These are phyloP conservation scores for Gadus chalcogrammus DNA, from an alignment of 2,113 vertebrate species.

Conservation along the genomic window DNA sequence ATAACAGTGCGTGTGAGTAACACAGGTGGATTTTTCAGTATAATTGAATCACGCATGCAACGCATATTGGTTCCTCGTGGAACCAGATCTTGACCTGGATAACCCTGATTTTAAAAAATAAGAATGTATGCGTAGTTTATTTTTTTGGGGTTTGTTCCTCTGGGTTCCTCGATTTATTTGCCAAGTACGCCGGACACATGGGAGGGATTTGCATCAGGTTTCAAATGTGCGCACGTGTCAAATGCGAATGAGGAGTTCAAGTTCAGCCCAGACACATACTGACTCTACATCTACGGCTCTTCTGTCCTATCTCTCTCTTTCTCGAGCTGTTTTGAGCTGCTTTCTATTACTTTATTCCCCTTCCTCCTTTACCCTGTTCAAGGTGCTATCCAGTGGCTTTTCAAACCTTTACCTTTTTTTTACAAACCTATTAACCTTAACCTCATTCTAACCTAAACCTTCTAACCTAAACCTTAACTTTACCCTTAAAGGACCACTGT, in stretches of 20 bases:
- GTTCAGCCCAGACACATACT: neutral
- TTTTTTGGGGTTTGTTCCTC: neutral
- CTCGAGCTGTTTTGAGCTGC: conserved; percentile 2
- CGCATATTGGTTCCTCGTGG: neutral
- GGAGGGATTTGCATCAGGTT: no score
- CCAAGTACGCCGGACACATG: no score
- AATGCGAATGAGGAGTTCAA: no score
- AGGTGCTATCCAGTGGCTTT: conserved; percentile 35
- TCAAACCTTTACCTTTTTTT: conserved; percentile 69
- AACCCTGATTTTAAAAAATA: neutral
- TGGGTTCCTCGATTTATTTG: no score
- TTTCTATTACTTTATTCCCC: neutral
- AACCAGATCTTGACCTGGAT: neutral
- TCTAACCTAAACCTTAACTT: conserved; percentile 69
- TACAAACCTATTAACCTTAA: conserved; percentile 52
- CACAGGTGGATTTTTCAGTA: conserved; percentile 54
- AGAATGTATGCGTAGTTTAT: neutral
- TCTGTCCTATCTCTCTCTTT: neutral
- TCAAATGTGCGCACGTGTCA: no score
- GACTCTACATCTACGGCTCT: neutral
- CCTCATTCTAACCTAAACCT: conserved; percentile 73
- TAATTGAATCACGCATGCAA: conserved; percentile 34
- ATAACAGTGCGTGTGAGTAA: conserved; percentile 28
- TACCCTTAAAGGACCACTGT: conserved; percentile 49
- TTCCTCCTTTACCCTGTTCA: conserved; percentile 21